Base-by-base conservation (phyloP, 2,797 vertebrate genomes). In the Periophthalmus magnuspinnatus region DNA sequence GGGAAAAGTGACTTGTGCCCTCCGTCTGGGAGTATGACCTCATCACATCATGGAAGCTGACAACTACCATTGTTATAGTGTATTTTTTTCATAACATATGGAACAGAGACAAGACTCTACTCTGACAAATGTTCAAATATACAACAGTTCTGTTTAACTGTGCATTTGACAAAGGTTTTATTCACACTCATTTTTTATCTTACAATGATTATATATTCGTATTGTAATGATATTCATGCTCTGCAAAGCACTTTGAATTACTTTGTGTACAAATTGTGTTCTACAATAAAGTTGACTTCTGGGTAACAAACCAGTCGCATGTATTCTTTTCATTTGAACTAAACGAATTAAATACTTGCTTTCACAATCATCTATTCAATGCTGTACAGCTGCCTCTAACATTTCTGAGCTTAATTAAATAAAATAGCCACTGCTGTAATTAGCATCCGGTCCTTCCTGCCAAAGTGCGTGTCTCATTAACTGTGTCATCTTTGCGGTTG, bases 351-450 rank as follows among this genome's bases (percentile, higher is more conserved):
- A 13, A 52, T 8, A 52, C 50, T 56, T 56, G 21, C 54, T 56
- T 56, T 24, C n/a, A 56, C 22, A 6, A 45, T 72, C 47, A 72
- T 66, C 58, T 77, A 68, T 56, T 54, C 0, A 55, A 1, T 55
- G 10, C 52, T 48, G 47, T 17, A 54, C n/a, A 54, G 52, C 52
- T 22, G 33, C 56, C 65, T 72, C 78, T 65, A 71, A 69, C 61
- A 56, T 60, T 70, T 73, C 48, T 54, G 34, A 78, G 70, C 64
- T 63, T 77, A 65, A 32, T 47, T n/a, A 81, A 78, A 79, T 76
- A 48, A 65, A 75, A 77, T 70, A 72, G 34, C 71, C 48, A 62
- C 57, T 67, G 66, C 67, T 50, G 78, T 56, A 84, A 89, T 84
- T 81, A 83, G 70, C 56, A 69, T 47, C 33, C 4, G 21, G 45